Evolutionary conservation across 35 echinoderm and acorn worm genomes (phyloP), one percentile per base, ranked within the genome.

Genomic region (Diadema setosum): DNA sequence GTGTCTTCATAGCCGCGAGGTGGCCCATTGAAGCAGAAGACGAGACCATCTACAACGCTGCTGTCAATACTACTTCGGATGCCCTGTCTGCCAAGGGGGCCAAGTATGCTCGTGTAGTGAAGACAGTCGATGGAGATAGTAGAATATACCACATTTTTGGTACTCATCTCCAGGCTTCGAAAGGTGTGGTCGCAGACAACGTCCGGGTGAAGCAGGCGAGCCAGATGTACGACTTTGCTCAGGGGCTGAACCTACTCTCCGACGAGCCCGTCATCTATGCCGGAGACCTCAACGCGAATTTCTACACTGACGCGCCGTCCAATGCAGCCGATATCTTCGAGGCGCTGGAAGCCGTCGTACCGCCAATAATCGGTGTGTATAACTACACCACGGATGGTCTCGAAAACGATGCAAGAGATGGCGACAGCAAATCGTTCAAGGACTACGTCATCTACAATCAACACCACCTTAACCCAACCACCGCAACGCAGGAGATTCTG

Each of bases 191-290:
- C 39, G 69, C 82, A 31, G 83, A 95, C 24, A 56, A 43, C 11
- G 88, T 90, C n/a, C 50, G 93, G 17, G 81, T 90, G 3, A 27
- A 50, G 15, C 93, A 95, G 86, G 88, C 88, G 14, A 78, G 26
- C 11, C 73, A 90, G 37, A 95, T 95, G 42, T 81, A 91, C 57
- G 58, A 85, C 43, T 81, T 95, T 34, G 61, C 80, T 21, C 7
- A 61, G 31, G 57, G 49, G 5, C 84, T 86, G 11, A 27, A 83
- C 18, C 73, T 95, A 21, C 83, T 88, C 24, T 26, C 57, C 41
- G 42, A 86, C 15, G 87, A 95, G 61, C 70, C 93, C 5, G 93
- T 95, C 0, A 95, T 95, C 35, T 95, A 95, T 69, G 88, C 83
- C 11, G 93, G 93, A 5, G 88, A 95, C 82, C 75, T 95, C 41